Percentiles rank a stretch among this genome's conserved stretches.
Evolutionary conservation across 2,797 vertebrate genomes (phyloP).

Genomic region (Silurus lanzhouensis): DNA sequence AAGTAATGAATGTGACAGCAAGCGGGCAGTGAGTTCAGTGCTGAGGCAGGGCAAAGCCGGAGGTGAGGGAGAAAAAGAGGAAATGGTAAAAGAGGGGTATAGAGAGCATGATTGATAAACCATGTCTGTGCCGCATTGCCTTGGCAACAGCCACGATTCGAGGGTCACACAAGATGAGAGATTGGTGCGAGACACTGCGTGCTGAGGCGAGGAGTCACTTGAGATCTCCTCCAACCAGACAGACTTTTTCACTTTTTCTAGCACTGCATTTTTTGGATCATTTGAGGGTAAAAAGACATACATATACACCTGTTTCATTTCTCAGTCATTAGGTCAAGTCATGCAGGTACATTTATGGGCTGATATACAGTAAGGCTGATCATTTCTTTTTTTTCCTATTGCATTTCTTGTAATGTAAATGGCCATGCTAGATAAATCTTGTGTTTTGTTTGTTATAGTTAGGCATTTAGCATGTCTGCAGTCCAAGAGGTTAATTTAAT

Average conservation of each 20-base stretch:
- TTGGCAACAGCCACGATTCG: conserved; percentile 33
- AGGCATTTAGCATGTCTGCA: background rate
- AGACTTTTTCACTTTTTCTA: background rate
- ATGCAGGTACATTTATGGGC: background rate
- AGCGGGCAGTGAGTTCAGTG: conserved; percentile 40
- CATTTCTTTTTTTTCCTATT: background rate
- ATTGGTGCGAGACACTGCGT: conserved; percentile 2
- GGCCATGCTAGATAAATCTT: background rate
- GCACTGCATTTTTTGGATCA: background rate
- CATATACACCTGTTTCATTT: background rate
- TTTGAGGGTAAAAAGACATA: conserved; percentile 15
- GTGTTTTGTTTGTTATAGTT: background rate
- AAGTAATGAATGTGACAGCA: conserved; percentile 56
- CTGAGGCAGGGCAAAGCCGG: conserved; percentile 25
- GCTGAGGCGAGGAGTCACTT: background rate
- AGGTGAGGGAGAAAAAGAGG: conserved; percentile 18
- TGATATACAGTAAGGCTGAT: background rate
- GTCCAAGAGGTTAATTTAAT: conserved; percentile 7
- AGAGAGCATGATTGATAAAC: conserved; percentile 40
- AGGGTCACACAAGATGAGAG: conserved; percentile 30
- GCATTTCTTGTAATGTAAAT: conserved; percentile 17
- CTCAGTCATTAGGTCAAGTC: background rate
- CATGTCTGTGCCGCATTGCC: conserved; percentile 35
- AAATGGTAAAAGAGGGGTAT: conserved; percentile 19
- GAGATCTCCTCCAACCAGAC: conserved; percentile 2